Base-by-base conservation (phyloP, 2,888 invertebrate genomes). In the Cyaniris semiargus region DNA sequence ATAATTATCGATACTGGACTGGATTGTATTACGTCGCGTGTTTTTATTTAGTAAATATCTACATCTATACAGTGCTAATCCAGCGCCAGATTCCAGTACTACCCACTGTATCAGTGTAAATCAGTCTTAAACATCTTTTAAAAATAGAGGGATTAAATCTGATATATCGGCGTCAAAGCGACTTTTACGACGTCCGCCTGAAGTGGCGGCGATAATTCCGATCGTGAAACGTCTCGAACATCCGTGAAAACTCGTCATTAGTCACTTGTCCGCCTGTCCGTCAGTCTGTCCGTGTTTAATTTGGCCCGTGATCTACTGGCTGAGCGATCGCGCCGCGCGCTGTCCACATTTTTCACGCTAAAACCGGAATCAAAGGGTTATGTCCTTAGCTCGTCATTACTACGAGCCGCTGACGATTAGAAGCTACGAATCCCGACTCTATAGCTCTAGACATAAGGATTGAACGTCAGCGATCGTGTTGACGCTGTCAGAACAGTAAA, bases 301-400 rank as follows among this genome's bases (percentile, higher is more conserved):
- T 21, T 48, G 21, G 74, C 44, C 72, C 23, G 53, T 74, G 74
- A 74, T 53, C 21, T 72, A 23, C 44, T 13, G 27, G 70, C 23
- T 72, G 75, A 78, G 77, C 76, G 78, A 78, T 77, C 34, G 78
- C 72, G 71, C 38, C 44, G 38, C 75, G 78, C 76, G 76, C 71
- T 76, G 72, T 79, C 53, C 76, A 77, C 78, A 82, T 83, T 85
- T 83, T 83, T 86, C 85, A 84, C 82, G 84, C 89, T 89, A 89
- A 87, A 88, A 87, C 82, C 81, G 86, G 86, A 80, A 86, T 86
- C 86, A 88, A 90, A 89, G 91, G 90, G 90, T 90, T 88, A 87
- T 83, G 87, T 90, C 88, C 87, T 89, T 88, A 88, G 84, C 87
- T 87, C 90, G 91, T 91, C 91, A 91, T 90, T 90, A 87, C 84